phyloP scores from a whole-genome alignment of 37 sponge, comb jelly and placozoan species.

The Eunapius fragilis region DNA sequence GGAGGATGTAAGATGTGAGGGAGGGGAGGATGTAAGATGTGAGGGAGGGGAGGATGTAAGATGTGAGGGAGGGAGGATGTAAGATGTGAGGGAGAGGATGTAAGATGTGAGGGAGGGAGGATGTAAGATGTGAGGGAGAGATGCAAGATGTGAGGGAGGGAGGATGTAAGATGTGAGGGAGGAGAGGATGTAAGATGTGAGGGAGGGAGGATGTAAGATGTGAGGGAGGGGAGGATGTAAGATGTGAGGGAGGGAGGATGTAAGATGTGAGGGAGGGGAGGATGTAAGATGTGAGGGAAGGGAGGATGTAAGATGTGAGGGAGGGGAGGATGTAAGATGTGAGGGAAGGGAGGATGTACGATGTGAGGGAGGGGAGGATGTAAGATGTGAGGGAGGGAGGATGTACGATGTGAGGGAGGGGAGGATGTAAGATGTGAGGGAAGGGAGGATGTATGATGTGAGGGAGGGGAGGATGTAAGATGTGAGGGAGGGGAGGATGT shows the following conservation, averaged over 20 bases:
- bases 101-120: not conserved
- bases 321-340: not conserved
- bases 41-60: not conserved
- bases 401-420: no score
- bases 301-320: not conserved
- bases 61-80: slow-evolving; percentile 5
- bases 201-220: no score
- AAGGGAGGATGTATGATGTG: not conserved
- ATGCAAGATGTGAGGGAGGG: no score
- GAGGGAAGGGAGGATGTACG: no score
- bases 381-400: no score
- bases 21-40: not conserved
- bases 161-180: no score
- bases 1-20: not conserved
- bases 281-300: not conserved
- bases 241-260: no score
- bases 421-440: not conserved
- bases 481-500: not conserved
- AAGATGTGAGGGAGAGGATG: not conserved
- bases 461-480: not conserved
- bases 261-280: no score
- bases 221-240: no score
- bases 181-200: no score
- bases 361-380: no score
- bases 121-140: no score